Evolutionary conservation across 2,113 vertebrate species (phyloP).

Genomic region (Microtus pennsylvanicus): DNA sequence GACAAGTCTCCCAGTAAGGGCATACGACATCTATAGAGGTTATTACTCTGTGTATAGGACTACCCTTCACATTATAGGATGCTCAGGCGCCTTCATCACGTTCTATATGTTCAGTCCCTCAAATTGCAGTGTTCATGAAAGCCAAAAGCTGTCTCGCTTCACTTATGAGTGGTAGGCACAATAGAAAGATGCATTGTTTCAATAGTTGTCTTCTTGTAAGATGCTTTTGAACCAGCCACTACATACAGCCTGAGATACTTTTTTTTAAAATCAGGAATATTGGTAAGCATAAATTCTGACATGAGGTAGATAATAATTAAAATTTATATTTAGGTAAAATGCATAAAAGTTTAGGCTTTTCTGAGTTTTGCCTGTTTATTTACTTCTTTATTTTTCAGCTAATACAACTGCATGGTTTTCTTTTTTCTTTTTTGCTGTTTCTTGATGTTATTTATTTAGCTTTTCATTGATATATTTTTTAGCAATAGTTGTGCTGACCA

Average conservation of each 20-base stretch:
- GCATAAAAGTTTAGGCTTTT: background rate
- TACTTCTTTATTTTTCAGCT: background rate
- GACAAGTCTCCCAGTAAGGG: background rate
- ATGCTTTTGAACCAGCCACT: background rate
- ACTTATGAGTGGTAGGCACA: background rate
- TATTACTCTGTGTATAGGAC: background rate
- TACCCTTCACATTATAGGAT: background rate
- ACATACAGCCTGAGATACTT: background rate
- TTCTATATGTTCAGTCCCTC: background rate
- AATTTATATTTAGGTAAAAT: constrained; percentile 29
- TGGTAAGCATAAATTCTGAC: background rate
- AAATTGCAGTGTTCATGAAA: background rate
- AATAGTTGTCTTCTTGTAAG: background rate
- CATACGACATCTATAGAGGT: background rate
- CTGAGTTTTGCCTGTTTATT: background rate
- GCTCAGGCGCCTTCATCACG: background rate
- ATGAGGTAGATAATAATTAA: background rate
- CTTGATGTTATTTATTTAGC: background rate
- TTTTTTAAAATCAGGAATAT: background rate
- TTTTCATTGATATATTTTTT: background rate
- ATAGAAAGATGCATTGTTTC: background rate
- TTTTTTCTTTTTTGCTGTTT: background rate
- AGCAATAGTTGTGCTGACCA: constrained; percentile 4
- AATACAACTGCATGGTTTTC: background rate
- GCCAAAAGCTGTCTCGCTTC: background rate